Conservation (phyloP, 2,797 vertebrate genomes). For the Craterocephalus amniculus region DNA sequence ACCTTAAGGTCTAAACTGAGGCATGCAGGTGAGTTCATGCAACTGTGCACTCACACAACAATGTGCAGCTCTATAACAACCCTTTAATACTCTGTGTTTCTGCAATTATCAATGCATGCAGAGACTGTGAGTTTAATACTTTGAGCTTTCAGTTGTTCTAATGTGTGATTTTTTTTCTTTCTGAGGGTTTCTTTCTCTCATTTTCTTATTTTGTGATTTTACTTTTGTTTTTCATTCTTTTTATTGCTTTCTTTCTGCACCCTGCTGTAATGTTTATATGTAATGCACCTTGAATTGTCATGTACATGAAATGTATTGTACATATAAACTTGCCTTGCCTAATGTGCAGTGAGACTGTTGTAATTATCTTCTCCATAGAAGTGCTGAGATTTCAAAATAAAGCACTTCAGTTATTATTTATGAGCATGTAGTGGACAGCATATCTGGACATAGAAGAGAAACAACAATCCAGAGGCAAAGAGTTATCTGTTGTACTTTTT, state of each 20-base stretch:
- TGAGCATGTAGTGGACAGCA: conserved; percentile 36
- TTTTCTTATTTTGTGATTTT: too few species aligned
- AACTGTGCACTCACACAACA: background rate
- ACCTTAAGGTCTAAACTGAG: background rate
- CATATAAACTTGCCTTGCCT: too few species aligned
- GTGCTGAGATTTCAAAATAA: conserved; percentile 45
- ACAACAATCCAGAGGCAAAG: background rate
- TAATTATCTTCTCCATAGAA: conserved; percentile 1
- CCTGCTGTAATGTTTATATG: too few species aligned
- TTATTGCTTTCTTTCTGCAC: too few species aligned
- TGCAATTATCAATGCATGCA: background rate
- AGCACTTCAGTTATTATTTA: conserved; percentile 52
- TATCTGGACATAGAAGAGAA: conserved; percentile 22
- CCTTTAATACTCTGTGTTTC: background rate
- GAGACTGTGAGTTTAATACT: background rate
- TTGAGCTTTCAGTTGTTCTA: conserved; percentile 1
- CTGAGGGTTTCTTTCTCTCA: too few species aligned
- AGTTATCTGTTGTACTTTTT: background rate
- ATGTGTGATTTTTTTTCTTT: background rate
- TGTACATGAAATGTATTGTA: too few species aligned
- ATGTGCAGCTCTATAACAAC: background rate
- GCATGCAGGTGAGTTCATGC: conserved; percentile 21
- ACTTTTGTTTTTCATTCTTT: too few species aligned
- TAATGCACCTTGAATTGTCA: too few species aligned
- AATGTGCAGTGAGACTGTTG: background rate